Base-by-base conservation (phyloP, 2,797 vertebrate genomes). In the Poecilia gillii region DNA sequence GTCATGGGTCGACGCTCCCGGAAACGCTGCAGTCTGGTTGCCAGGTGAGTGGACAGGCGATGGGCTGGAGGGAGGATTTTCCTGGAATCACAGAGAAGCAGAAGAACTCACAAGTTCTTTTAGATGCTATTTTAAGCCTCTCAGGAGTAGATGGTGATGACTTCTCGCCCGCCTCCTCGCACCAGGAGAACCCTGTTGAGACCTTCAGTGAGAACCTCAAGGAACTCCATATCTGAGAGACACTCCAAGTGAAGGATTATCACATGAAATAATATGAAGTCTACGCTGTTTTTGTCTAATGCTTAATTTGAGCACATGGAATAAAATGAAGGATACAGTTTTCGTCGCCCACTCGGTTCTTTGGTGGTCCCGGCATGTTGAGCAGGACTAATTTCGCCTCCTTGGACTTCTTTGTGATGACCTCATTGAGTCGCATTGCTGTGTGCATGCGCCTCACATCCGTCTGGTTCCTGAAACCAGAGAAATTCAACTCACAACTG, bases 111-210 rank as follows among this genome's bases (percentile, higher is more conserved):
- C 41, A 68, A 85, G 85, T 88, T 83, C 3, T 11, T 71, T 73
- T 31, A 53, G 16, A 39, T 39, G 75, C 9, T 39, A 47, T 9
- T 85, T 71, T 62, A 85, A 62, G 75, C 62, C 87, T 89, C 94
- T 99, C 97, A 99, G 92, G 99, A 99, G 94, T 99, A 99, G 92
- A 99, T 99, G 93, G 99, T 99, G 94, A 99, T 99, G 93, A 99
- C 99, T 85, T 99, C 99, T 53, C 98, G 97, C 81, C 99, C 99
- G 12, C 99, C 99, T 47, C 99, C 99, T 0, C 99, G 98, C 87
- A 99, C 99, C 8, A 99, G 94, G 85, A 99, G 97, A 85, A 99
- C 98, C 76, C 98, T 95, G 88, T 99, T 98, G 90, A 99, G 96
- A 84, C 96, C 98, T 89, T 99, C 99, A 0, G 98, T 99, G 89